Conservation (phyloP, 1,140 invertebrate genomes). For the Drosophila sp. region DNA sequence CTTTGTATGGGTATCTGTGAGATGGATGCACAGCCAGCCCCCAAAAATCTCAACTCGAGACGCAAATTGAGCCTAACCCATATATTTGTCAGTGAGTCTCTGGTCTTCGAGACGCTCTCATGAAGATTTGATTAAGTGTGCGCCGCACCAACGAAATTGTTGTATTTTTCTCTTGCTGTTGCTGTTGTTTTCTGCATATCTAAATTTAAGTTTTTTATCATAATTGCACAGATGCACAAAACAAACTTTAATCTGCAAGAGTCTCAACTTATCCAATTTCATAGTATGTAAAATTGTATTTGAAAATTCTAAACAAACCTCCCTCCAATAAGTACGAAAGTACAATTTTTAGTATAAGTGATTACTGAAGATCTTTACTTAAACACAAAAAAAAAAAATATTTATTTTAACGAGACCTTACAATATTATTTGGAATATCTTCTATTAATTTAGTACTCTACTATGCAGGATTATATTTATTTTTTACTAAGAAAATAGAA, state of each 20-base stretch:
- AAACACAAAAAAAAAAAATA: too few species aligned
- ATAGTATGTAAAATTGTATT: too few species aligned
- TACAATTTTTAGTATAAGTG: too few species aligned
- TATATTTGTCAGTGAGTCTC: constrained; percentile 77
- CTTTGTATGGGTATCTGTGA: constrained; percentile 66
- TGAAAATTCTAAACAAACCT: too few species aligned
- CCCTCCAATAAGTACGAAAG: too few species aligned
- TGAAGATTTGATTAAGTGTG: constrained; percentile 82
- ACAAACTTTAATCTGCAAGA: constrained; percentile 44
- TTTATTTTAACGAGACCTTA: too few species aligned
- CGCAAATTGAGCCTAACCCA: constrained; percentile 80
- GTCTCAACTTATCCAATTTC: neutral
- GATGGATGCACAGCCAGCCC: constrained; percentile 43
- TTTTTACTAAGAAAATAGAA: too few species aligned
- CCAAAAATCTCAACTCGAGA: constrained; percentile 17
- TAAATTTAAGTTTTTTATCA: constrained; percentile 75
- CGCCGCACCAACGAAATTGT: constrained; percentile 50
- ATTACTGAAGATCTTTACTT: too few species aligned
- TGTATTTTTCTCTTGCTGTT: neutral
- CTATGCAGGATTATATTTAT: too few species aligned
- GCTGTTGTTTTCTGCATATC: constrained; percentile 73
- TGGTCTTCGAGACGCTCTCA: constrained; percentile 46
- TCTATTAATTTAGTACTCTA: too few species aligned
- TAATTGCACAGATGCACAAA: constrained; percentile 36
- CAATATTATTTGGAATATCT: too few species aligned